Evolutionary conservation across 2,888 invertebrate species (phyloP), one percentile per base, ranked within the genome.

Genomic region (Aleiodes alternator): DNA sequence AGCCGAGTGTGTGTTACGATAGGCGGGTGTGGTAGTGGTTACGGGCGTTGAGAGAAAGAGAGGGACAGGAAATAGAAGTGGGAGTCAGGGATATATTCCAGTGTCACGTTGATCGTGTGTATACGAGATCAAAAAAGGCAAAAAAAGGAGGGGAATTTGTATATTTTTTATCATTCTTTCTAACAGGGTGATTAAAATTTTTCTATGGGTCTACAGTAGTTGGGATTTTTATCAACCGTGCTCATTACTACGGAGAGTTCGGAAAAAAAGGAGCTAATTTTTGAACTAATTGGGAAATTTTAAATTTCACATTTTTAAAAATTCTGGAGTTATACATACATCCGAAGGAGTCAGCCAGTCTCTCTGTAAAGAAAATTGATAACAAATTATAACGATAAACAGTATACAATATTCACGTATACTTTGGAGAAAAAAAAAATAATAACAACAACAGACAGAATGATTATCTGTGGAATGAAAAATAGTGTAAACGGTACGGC

Each of bases 401-500:
- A 59, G 12, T 12, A 59, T 11, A 56, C 8, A 56, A 29, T 31
- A 57, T 57, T 23, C 31, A 57, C 31, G 31, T 57, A n/a, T 57
- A 57, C 6, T 57, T 31, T 57, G 31, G 4, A 57, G 23, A 23
- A 2, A 23, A 23, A 23, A 23, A 23, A 23, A 23, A 23, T n/a
- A n/a, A n/a, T n/a, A 23, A 23, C 2, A 23, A 23, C 23, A 11
- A 34, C 31, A 11, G 57, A 31, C 12, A 12, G 31, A 31, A 29
- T 57, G 31, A 12, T 57, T 57, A 57, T 57, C n/a, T n/a, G 29
- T 57, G 23, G 84, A 38, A 34, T 31, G n/a, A 61, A 43, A 64
- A 64, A 64, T 64, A 64, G 64, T 64, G 88, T 87, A 87, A 87
- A 87, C 89, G 87, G 87, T 85, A 87, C 88, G 88, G 86, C 88